Percentiles rank a stretch among this genome's conserved stretches.
Evolutionary conservation across 1,140 invertebrate genomes (phyloP).

Genomic region (Anthonomus grandis): DNA sequence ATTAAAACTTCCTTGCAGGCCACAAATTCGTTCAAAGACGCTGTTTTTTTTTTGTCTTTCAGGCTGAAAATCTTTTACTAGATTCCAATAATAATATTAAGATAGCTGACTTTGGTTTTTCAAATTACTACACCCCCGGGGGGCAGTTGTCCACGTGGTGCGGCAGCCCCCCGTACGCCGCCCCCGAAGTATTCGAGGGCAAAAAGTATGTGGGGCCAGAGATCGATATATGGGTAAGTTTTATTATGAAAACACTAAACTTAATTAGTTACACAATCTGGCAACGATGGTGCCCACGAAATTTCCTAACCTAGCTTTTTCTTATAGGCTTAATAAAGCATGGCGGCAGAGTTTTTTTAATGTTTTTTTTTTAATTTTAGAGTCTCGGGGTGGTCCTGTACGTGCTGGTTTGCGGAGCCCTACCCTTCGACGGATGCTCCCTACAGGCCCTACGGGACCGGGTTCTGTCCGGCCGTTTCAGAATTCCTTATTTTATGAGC

Average conservation of each 20-base stretch:
- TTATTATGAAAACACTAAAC: neutral
- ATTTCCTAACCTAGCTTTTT: neutral
- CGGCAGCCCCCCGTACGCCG: constrained; percentile 96
- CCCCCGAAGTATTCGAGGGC: constrained; percentile 96
- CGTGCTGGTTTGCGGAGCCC: constrained; percentile 86
- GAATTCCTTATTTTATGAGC: constrained; percentile 92
- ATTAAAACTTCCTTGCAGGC: no score
- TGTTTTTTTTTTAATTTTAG: constrained; percentile 53
- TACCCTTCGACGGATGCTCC: constrained; percentile 87
- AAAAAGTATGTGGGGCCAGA: constrained; percentile 94
- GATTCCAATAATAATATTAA: constrained; percentile 95
- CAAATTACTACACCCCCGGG: constrained; percentile 84
- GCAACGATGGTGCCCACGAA: no score
- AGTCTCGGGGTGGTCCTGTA: constrained; percentile 91
- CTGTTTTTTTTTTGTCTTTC: constrained; percentile 29
- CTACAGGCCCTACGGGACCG: constrained; percentile 77
- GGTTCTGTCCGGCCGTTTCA: constrained; percentile 82
- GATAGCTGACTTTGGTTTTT: constrained; percentile 96
- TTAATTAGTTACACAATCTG: no score
- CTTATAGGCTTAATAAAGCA: no score
- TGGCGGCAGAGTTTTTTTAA: neutral
- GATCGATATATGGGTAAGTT: constrained; percentile 92
- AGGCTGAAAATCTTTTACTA: constrained; percentile 93
- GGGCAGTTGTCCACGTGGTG: constrained; percentile 91
- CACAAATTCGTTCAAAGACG: no score